phyloP scores from a whole-genome alignment of 2,113 vertebrate species.

The Leptosomus discolor region DNA sequence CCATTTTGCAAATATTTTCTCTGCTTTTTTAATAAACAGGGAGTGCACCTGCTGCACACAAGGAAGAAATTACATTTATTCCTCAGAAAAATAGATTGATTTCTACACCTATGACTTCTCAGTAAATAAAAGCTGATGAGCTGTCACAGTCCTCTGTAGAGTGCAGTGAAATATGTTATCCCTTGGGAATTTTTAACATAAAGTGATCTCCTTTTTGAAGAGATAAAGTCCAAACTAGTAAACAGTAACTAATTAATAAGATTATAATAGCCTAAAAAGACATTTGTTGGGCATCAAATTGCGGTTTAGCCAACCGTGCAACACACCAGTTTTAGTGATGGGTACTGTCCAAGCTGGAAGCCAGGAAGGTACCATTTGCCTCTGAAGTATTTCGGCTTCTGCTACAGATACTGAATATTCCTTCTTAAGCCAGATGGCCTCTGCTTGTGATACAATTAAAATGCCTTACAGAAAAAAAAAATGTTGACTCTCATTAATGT shows the following conservation, averaged over 20 bases:
- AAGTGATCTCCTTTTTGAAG: not conserved
- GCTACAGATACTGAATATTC: not conserved
- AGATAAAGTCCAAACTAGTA: not conserved
- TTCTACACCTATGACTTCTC: not conserved
- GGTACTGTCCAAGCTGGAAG: not conserved
- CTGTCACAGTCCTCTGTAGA: not conserved
- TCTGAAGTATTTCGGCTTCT: not conserved
- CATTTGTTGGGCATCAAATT: not conserved
- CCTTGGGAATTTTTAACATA: not conserved
- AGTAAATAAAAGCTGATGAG: not conserved
- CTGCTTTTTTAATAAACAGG: not conserved
- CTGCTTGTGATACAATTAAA: not conserved
- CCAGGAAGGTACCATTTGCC: not conserved
- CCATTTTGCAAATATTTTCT: not conserved
- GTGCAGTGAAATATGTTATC: not conserved
- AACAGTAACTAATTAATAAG: not conserved
- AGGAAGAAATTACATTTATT: not conserved
- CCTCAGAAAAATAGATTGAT: not conserved
- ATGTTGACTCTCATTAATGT: not conserved
- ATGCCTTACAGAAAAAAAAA: not conserved
- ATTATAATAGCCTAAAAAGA: not conserved
- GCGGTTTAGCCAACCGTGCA: not conserved
- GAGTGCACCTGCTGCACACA: not conserved
- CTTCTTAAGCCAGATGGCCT: constrained; percentile 22
- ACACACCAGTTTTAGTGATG: not conserved